Percentiles rank a stretch among this genome's conserved stretches.
Conservation (phyloP, 2,113 vertebrate species). For the Leptosomus discolor region DNA sequence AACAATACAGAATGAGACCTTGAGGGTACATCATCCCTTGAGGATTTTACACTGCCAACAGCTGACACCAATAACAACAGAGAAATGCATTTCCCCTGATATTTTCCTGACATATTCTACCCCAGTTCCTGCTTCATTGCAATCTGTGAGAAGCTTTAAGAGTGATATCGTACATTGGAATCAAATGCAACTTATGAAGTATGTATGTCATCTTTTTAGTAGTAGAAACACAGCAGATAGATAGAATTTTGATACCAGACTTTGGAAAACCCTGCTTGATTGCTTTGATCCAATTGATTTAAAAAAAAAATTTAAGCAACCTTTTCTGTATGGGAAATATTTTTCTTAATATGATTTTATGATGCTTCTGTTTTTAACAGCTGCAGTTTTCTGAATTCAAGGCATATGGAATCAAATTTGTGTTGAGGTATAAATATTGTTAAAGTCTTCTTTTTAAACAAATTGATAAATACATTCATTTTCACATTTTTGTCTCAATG, state of each 20-base stretch:
- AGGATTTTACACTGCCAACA: constrained; percentile 51
- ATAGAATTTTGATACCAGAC: background rate
- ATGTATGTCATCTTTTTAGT: background rate
- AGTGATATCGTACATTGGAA: background rate
- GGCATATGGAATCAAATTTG: background rate
- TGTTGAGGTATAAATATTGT: background rate
- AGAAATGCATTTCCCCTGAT: constrained; percentile 36
- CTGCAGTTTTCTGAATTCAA: background rate
- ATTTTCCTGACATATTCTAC: constrained; percentile 26
- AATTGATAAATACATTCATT: background rate
- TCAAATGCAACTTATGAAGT: background rate
- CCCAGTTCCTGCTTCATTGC: background rate
- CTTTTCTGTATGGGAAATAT: background rate
- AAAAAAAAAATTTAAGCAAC: background rate
- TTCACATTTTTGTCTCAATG: background rate
- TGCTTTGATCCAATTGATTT: background rate
- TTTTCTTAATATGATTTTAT: background rate
- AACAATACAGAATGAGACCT: constrained; percentile 41
- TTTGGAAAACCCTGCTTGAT: background rate
- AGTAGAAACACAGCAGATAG: background rate
- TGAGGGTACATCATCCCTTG: constrained; percentile 50
- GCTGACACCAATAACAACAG: constrained; percentile 58
- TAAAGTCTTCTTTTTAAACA: background rate
- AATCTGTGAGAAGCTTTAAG: background rate
- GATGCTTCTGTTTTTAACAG: background rate